Percentiles rank a stretch among this genome's conserved stretches.
phyloP scores from a whole-genome alignment of 2,888 invertebrate species.

The Hermodice carunculata region DNA sequence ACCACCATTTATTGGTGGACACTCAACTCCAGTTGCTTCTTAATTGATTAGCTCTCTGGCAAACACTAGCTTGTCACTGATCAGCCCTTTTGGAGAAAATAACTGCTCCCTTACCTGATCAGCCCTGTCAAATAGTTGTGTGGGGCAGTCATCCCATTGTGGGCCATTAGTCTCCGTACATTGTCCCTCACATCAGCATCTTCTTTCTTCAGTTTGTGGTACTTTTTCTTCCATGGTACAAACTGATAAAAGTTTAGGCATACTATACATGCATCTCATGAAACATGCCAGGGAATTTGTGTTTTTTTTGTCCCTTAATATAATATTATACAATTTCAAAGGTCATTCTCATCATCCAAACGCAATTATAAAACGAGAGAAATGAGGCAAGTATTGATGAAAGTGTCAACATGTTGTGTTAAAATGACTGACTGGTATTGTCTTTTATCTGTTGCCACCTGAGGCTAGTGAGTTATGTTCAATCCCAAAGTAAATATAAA shows the following conservation, averaged over 20 bases:
- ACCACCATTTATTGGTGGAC: too few species aligned
- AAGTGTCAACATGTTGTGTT: too few species aligned
- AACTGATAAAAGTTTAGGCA: slow-evolving; percentile 17
- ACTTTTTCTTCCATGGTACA: slow-evolving; percentile 58
- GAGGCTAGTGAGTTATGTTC: too few species aligned
- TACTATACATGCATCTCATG: not conserved
- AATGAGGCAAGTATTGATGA: too few species aligned
- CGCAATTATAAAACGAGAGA: too few species aligned
- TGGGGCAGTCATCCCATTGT: slow-evolving; percentile 43
- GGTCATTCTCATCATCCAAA: too few species aligned
- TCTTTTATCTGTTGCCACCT: too few species aligned
- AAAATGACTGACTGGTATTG: too few species aligned
- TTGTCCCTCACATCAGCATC: slow-evolving; percentile 10
- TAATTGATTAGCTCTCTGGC: too few species aligned
- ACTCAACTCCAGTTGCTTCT: too few species aligned
- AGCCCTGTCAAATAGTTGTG: slow-evolving; percentile 44
- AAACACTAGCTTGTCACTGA: not conserved
- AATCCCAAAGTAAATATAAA: too few species aligned
- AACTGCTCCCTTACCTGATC: slow-evolving; percentile 45
- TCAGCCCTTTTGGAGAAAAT: not conserved
- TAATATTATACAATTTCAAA: too few species aligned
- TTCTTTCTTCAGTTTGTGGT: slow-evolving; percentile 48
- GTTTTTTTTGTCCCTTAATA: not conserved
- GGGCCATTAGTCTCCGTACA: slow-evolving; percentile 33
- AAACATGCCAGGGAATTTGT: not conserved